Conservation (phyloP, 2,113 vertebrate genomes). For the Gorsachius goisagi region DNA sequence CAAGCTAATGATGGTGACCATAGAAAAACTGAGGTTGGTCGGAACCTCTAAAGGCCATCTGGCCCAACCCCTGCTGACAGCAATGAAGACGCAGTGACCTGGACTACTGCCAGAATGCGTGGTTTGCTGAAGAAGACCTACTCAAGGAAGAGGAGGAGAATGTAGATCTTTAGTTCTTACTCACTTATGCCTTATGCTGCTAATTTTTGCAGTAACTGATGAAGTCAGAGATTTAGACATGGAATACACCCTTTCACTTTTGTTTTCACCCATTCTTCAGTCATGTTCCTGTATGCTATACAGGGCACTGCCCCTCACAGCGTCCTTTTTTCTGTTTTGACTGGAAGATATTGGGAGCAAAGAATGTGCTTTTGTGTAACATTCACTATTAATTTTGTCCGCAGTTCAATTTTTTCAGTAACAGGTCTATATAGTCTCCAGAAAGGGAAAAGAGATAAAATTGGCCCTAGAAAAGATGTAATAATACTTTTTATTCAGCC, state of each 20-base stretch:
- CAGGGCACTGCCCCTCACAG: background rate
- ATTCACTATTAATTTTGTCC: background rate
- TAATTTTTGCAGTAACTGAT: background rate
- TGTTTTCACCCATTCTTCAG: background rate
- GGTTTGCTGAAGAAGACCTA: background rate
- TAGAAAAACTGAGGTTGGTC: background rate
- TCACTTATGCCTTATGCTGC: background rate
- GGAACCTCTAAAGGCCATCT: background rate
- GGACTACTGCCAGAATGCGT: background rate
- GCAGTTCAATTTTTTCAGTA: background rate
- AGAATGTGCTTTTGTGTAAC: background rate
- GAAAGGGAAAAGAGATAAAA: background rate
- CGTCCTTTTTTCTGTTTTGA: background rate
- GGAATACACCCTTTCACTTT: background rate
- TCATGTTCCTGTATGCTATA: accelerated
- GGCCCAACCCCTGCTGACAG: background rate
- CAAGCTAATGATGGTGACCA: background rate
- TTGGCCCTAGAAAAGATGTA: background rate
- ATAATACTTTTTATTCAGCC: background rate
- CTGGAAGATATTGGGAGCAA: background rate
- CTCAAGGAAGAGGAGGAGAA: background rate
- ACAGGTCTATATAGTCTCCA: background rate
- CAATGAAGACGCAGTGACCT: background rate
- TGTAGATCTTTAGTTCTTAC: background rate
- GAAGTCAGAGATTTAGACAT: background rate